Percentiles rank a stretch among this genome's conserved stretches.
Conservation (phyloP, 2,797 vertebrate species). For the Brotula barbata region DNA sequence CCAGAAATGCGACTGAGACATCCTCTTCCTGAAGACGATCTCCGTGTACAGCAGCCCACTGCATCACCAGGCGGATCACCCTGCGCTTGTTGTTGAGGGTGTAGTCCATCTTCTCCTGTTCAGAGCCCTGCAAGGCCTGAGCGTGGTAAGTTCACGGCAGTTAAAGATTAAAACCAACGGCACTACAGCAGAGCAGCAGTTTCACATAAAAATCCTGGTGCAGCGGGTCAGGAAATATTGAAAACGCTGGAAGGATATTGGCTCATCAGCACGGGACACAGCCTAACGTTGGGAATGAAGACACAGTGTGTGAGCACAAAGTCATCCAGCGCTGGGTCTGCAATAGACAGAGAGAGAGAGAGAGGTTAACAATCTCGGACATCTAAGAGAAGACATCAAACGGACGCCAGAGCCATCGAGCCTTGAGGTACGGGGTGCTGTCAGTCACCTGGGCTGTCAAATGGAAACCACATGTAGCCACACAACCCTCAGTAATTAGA, state of each 20-base stretch:
- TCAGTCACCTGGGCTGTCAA: conserved; percentile 55
- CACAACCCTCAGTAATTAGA: conserved; percentile 60
- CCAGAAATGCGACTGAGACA: conserved; percentile 85
- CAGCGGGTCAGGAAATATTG: background rate
- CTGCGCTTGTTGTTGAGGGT: conserved; percentile 92
- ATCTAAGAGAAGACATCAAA: conserved; percentile 43
- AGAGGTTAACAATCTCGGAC: conserved; percentile 32
- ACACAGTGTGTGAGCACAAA: conserved; percentile 97
- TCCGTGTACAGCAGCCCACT: conserved; percentile 87
- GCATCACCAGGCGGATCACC: conserved; percentile 89
- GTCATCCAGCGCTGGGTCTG: conserved; percentile 92
- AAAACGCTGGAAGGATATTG: conserved; percentile 92
- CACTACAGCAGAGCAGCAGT: background rate
- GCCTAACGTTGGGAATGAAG: conserved; percentile 93
- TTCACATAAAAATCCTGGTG: conserved; percentile 1
- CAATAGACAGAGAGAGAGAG: conserved; percentile 26
- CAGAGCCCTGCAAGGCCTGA: conserved; percentile 92
- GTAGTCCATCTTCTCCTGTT: conserved; percentile 95
- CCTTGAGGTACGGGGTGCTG: conserved; percentile 30
- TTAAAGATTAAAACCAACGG: conserved; percentile 78
- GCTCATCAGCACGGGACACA: conserved; percentile 90
- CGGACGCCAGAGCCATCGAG: conserved; percentile 17
- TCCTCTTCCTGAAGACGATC: conserved; percentile 92
- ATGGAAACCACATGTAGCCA: conserved; percentile 59
- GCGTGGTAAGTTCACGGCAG: conserved; percentile 88